These are phyloP conservation scores for Drosophila bifasciata DNA, from an alignment of 1,140 invertebrate species.

Conservation along the genomic window DNA sequence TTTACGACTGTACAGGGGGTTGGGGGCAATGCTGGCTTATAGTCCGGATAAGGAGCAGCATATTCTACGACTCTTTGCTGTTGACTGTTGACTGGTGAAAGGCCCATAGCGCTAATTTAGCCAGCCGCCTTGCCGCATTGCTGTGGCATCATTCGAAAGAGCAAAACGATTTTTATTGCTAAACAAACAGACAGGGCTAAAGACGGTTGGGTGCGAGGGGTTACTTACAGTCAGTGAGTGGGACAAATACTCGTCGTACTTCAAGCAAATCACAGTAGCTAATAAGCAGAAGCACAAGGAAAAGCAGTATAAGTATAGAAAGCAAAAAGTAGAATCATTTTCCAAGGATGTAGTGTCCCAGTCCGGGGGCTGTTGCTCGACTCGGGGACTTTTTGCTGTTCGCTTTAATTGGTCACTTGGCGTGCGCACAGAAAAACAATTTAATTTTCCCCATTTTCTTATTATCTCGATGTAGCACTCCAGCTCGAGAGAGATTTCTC, in stretches of 20 bases:
- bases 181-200: conserved; percentile 58
- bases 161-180: conserved; percentile 75
- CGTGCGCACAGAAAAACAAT: conserved; percentile 75
- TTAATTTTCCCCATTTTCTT: conserved; percentile 80
- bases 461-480: conserved; percentile 76
- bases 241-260: conserved; percentile 32
- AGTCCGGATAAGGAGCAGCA: conserved; percentile 8
- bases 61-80: conserved; percentile 19
- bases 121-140: conserved; percentile 49
- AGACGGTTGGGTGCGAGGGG: too few species aligned
- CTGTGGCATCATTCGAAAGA: conserved; percentile 68
- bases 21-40: background rate
- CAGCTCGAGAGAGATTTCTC: conserved; percentile 30
- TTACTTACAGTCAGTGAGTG: background rate
- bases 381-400: conserved; percentile 59
- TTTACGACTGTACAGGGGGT: conserved; percentile 62
- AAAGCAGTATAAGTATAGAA: conserved; percentile 9
- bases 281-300: conserved; percentile 25
- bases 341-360: conserved; percentile 17
- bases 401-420: conserved; percentile 79
- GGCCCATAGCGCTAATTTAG: conserved; percentile 59
- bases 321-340: conserved; percentile 26
- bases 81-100: conserved; percentile 45
- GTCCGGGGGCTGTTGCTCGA: conserved; percentile 26
- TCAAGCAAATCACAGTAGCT: conserved; percentile 62